Percentiles rank a stretch among this genome's conserved stretches.
Evolutionary conservation across 2,113 vertebrate species (phyloP).

Genomic region (Hippocampus guttulatus): DNA sequence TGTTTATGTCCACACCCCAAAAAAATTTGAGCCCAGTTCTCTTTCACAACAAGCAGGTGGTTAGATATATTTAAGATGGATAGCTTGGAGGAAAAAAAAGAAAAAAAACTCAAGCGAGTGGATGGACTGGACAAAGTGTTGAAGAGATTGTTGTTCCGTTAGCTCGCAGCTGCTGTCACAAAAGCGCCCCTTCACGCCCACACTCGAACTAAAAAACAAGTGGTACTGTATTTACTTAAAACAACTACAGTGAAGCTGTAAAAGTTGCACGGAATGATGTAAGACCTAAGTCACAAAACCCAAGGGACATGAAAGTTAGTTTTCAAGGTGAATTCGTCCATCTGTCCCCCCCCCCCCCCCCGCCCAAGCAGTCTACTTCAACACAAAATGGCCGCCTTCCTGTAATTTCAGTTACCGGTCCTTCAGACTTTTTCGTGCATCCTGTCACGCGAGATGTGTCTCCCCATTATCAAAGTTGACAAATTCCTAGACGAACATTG

Average conservation of each 20-base stretch:
- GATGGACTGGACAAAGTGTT: background rate
- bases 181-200: conserved; percentile 11
- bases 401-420: no score
- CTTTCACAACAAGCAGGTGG: no score
- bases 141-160: background rate
- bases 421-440: no score
- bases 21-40: background rate
- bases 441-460: no score
- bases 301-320: background rate
- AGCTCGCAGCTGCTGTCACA: conserved; percentile 4
- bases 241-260: background rate
- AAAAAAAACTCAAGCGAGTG: background rate
- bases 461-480: no score
- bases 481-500: no score
- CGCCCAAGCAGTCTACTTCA: no score
- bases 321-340: background rate
- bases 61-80: background rate
- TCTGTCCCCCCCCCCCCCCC: background rate
- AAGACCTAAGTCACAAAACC: background rate
- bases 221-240: background rate
- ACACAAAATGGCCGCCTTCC: no score
- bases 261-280: background rate
- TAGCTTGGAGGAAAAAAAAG: no score
- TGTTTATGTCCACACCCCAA: background rate
- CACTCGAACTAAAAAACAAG: background rate